These are phyloP conservation scores for Mus spretus DNA, from an alignment of 2,797 vertebrate species.

Conservation along the genomic window DNA sequence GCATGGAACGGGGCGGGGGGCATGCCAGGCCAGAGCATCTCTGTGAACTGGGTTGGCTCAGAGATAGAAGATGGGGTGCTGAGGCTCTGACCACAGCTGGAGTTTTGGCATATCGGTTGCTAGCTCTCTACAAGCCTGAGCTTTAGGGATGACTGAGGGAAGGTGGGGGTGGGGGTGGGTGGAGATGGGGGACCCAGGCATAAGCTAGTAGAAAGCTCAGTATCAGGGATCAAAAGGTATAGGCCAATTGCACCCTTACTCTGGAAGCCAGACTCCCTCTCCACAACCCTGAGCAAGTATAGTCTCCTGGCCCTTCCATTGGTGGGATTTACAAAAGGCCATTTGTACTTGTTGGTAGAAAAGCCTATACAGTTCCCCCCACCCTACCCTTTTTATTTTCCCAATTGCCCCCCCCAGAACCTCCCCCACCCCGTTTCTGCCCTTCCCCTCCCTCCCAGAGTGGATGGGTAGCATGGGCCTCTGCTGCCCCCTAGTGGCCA, in stretches of 20 bases:
- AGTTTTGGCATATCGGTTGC: background rate
- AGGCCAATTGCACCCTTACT: background rate
- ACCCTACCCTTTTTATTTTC: background rate
- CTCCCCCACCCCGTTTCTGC: background rate
- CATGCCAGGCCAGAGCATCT: background rate
- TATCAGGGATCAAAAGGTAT: background rate
- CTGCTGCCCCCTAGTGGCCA: constrained; percentile 41
- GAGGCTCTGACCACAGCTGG: background rate
- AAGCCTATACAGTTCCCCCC: constrained; percentile 11
- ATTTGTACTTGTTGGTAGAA: background rate
- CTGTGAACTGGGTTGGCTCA: background rate
- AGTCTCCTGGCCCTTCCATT: background rate
- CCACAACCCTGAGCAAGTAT: background rate
- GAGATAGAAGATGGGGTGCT: background rate
- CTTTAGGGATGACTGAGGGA: background rate
- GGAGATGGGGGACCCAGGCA: background rate
- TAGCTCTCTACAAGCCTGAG: background rate
- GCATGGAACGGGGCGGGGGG: background rate
- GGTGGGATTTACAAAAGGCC: background rate
- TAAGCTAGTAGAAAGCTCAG: background rate
- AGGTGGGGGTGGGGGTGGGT: too few relatives aligned
- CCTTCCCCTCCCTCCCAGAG: background rate
- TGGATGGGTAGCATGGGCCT: background rate
- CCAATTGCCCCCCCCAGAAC: background rate
- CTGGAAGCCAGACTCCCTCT: background rate